Conservation (phyloP, 2,797 vertebrate species). For the Columba guinea region DNA sequence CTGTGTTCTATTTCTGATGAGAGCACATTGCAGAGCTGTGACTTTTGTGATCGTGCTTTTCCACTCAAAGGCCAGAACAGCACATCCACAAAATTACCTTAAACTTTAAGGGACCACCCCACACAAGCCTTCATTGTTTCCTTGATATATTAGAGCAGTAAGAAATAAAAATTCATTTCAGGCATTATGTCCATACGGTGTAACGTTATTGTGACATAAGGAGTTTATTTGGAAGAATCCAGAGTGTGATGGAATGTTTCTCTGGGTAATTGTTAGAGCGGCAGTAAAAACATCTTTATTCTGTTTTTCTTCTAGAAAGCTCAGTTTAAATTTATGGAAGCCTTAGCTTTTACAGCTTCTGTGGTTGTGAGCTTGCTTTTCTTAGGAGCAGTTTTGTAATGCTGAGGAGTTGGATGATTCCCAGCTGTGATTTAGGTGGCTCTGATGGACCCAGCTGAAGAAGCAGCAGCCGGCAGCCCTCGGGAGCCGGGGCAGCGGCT, state of each 20-base stretch:
- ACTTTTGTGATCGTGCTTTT: not conserved
- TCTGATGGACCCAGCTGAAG: not conserved
- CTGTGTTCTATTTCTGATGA: not conserved
- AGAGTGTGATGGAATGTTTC: not conserved
- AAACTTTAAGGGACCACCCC: not conserved
- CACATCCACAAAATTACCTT: fast-evolving
- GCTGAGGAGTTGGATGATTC: not conserved
- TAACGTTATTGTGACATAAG: not conserved
- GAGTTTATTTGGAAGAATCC: not conserved
- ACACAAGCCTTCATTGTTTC: not conserved
- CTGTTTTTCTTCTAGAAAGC: not conserved
- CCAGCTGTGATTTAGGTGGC: not conserved
- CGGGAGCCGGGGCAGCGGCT: not conserved
- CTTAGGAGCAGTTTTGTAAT: not conserved
- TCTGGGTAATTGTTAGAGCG: not conserved
- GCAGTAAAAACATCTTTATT: not conserved
- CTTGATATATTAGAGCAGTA: not conserved
- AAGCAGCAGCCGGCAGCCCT: not conserved
- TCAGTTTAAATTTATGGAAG: not conserved
- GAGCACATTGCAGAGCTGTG: not conserved
- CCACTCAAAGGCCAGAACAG: not conserved
- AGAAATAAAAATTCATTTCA: not conserved
- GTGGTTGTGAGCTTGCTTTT: not conserved
- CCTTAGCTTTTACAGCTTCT: not conserved
- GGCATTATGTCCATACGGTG: not conserved